A percentile compares a stretch with the other conserved stretches of the same genome.
Conservation (phyloP, 2,113 vertebrate species). For the Albula glossodonta region DNA sequence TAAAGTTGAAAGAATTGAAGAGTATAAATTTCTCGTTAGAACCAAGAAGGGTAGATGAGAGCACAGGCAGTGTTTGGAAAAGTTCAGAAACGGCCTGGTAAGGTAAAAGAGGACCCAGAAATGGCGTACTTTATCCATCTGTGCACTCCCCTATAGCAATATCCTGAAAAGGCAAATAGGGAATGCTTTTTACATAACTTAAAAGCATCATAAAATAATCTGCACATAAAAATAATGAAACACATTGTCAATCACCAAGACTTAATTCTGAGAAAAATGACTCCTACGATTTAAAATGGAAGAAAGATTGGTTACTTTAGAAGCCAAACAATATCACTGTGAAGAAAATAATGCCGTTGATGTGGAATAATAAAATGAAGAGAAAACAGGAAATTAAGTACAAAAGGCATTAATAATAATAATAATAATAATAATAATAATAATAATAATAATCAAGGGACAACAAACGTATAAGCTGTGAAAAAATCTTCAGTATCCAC, state of each 20-base stretch:
- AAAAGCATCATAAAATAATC: conserved; percentile 76
- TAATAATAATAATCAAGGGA: conserved; percentile 66
- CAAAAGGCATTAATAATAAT: conserved; percentile 68
- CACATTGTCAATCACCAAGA: conserved; percentile 37
- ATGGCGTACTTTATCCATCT: conserved; percentile 50
- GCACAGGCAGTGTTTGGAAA: conserved; percentile 20
- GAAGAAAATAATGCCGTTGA: conserved; percentile 79
- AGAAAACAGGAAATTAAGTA: conserved; percentile 62
- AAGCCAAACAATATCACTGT: conserved; percentile 56
- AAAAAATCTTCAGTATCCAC: conserved; percentile 90
- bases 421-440: conserved; percentile 40
- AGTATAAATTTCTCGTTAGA: conserved; percentile 22
- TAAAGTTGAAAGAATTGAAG: conserved; percentile 8
- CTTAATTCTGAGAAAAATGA: conserved; percentile 50
- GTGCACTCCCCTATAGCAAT: conserved; percentile 48
- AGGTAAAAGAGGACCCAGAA: conserved; percentile 50
- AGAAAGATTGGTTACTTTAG: conserved; percentile 55
- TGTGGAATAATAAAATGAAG: conserved; percentile 71
- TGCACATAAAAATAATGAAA: conserved; percentile 67
- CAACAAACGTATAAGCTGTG: conserved; percentile 73
- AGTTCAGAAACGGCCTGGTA: conserved; percentile 27
- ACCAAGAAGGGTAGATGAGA: conserved; percentile 26
- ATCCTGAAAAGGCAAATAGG: conserved; percentile 68
- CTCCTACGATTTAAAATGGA: conserved; percentile 63
- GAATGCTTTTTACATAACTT: conserved; percentile 80